These are phyloP conservation scores for Streptopelia turtur DNA, from an alignment of 2,797 vertebrate species.

Conservation along the genomic window DNA sequence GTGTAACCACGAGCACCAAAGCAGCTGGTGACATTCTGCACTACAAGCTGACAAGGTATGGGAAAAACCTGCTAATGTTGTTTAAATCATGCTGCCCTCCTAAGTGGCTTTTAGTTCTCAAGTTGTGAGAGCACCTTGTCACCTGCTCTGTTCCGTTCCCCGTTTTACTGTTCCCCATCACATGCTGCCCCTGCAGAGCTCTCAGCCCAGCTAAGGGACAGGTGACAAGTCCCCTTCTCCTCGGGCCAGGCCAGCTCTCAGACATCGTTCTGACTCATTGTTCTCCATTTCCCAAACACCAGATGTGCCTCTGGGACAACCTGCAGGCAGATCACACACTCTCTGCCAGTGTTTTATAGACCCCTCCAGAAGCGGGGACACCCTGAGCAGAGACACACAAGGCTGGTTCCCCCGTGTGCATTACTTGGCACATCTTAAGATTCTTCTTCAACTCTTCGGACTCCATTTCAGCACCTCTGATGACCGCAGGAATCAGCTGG, in stretches of 20 bases:
- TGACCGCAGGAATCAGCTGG: neutral
- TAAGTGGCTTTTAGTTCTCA: neutral
- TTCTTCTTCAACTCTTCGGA: neutral
- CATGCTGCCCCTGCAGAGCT: neutral
- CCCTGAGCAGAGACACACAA: rapidly evolving
- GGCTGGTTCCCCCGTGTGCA: neutral
- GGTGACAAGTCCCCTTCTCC: neutral
- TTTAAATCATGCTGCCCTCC: neutral
- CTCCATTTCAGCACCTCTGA: neutral
- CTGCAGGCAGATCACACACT: neutral
- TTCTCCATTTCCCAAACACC: neutral
- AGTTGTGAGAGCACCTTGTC: neutral
- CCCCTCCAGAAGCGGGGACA: neutral
- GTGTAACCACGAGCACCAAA: neutral
- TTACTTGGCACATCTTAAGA: neutral
- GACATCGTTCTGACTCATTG: neutral
- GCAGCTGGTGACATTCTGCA: neutral
- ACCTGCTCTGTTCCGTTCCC: neutral
- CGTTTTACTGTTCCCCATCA: neutral
- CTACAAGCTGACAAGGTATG: neutral
- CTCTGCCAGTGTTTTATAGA: neutral
- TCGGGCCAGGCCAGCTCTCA: neutral
- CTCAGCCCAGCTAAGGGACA: neutral
- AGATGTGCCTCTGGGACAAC: neutral
- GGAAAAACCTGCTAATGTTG: neutral